Evolutionary conservation across 2,797 vertebrate species (phyloP).

Genomic region (Amniataba percoides): DNA sequence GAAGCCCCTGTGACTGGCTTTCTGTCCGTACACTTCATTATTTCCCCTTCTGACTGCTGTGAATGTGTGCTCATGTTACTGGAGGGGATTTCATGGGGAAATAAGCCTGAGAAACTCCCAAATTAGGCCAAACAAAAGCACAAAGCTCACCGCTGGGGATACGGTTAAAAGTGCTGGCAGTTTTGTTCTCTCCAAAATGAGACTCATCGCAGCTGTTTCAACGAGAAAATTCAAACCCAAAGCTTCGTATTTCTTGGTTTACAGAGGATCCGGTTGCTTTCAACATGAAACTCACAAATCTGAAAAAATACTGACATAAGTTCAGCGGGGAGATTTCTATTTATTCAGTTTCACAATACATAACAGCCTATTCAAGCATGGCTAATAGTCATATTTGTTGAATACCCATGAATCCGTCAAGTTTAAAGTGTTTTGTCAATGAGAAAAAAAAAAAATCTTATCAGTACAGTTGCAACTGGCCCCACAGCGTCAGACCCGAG

Average conservation of each 20-base stretch:
- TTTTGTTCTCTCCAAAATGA: conserved; percentile 44
- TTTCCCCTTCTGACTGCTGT: conserved; percentile 58
- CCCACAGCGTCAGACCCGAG: conserved; percentile 26
- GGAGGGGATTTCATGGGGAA: conserved; percentile 69
- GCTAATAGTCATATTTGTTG: conserved; percentile 53
- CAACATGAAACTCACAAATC: conserved; percentile 18
- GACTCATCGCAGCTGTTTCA: conserved; percentile 45
- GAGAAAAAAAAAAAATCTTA: conserved; percentile 46
- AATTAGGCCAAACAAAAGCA: conserved; percentile 73
- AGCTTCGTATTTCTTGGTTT: conserved; percentile 41
- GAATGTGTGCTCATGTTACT: conserved; percentile 55
- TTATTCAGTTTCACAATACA: conserved; percentile 42
- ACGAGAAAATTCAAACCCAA: conserved; percentile 26
- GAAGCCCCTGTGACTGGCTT: conserved; percentile 29
- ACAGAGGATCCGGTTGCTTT: conserved; percentile 38
- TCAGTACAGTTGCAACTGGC: conserved; percentile 54
- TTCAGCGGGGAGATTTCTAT: conserved; percentile 25
- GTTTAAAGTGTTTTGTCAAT: conserved; percentile 43
- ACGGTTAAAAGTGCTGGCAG: conserved; percentile 57
- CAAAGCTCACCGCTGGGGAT: conserved; percentile 38
- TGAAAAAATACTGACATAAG: conserved; percentile 22
- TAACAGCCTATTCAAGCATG: conserved; percentile 28
- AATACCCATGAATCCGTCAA: conserved; percentile 48
- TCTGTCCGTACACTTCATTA: conserved; percentile 65
- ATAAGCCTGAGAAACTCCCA: conserved; percentile 52